A percentile compares a stretch with the other conserved stretches of the same genome.
Evolutionary conservation across 2,888 invertebrate species (phyloP).

Genomic region (Ferrisia virgata): DNA sequence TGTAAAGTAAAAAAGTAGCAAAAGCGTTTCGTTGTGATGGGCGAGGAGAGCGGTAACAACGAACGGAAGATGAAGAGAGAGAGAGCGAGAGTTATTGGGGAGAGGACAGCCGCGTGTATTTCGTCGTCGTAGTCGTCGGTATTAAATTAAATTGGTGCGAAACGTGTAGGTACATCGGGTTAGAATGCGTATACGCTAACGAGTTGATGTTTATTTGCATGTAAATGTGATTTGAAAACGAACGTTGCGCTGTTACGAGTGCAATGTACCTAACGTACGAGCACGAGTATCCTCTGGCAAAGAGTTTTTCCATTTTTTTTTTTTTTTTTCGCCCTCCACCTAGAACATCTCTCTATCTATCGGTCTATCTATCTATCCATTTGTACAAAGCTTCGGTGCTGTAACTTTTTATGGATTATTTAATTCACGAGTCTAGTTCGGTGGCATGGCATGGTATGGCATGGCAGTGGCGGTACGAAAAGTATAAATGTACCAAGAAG

Average conservation of each 20-base stretch:
- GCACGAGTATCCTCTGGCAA: neutral
- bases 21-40: too few species aligned
- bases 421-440: neutral
- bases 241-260: neutral
- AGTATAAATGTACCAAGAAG: neutral
- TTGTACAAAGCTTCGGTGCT: neutral
- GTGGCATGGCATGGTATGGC: too few species aligned
- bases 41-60: too few species aligned
- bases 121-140: neutral
- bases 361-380: conserved; percentile 8
- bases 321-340: neutral
- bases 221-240: conserved; percentile 1
- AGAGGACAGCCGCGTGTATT: too few species aligned
- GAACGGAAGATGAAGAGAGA: too few species aligned
- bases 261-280: too few species aligned
- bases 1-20: neutral
- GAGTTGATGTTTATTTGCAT: conserved; percentile 7
- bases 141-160: neutral
- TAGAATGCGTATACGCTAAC: neutral
- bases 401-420: neutral
- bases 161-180: neutral
- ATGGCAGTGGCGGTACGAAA: too few species aligned
- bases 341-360: too few species aligned
- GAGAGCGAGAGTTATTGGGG: too few species aligned
- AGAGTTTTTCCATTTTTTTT: neutral